Base-by-base conservation (phyloP, 2,797 vertebrate genomes). In the Sebastes flavidus region DNA sequence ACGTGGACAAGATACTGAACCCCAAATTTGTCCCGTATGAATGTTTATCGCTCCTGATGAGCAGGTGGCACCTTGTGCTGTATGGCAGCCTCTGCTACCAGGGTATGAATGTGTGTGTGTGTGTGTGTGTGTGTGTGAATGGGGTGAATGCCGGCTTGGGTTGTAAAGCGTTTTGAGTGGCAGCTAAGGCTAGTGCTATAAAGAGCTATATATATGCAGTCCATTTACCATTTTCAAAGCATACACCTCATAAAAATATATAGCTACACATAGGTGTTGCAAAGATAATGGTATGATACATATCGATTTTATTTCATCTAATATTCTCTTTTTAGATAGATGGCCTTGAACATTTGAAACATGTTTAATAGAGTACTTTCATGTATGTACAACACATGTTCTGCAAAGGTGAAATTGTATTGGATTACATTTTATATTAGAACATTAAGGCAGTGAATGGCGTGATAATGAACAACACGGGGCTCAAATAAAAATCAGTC, bases 391-490 rank as follows among this genome's bases (percentile, higher is more conserved):
- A 72, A 29, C 65, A 38, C 29, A 7, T 80, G 82, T 70, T 75
- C 27, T 52, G 25, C 20, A 36, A 8, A 72, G 76, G 29, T 52
- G 6, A 36, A 66, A 62, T 8, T 34, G 36, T 2, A 29, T 59
- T 76, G 8, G 2, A 66, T 77, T n/a, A 18, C 20, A 27, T 77
- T 71, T 56, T 4, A n/a, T 25, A 75, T 59, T 24, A 22, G 11
- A 65, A 78, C 56, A 68, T 71, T 68, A 67, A 56, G 9, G 24
- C 27, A 5, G 55, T 36, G 72, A 62, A 77, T 77, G 56, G 65
- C 6, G n/a, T 69, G 65, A 89, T 76, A 55, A 83, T 81, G 86
- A 91, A 85, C 69, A 89, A 78, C 62, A 36, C 30, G 3, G 12
- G 29, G 52, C 32, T 72, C 22, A 74, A 78, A 73, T 85, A 24